Evolutionary conservation across 2,888 invertebrate species (phyloP), one percentile per base, ranked within the genome.

Genomic region (Amblyteles armatorius): DNA sequence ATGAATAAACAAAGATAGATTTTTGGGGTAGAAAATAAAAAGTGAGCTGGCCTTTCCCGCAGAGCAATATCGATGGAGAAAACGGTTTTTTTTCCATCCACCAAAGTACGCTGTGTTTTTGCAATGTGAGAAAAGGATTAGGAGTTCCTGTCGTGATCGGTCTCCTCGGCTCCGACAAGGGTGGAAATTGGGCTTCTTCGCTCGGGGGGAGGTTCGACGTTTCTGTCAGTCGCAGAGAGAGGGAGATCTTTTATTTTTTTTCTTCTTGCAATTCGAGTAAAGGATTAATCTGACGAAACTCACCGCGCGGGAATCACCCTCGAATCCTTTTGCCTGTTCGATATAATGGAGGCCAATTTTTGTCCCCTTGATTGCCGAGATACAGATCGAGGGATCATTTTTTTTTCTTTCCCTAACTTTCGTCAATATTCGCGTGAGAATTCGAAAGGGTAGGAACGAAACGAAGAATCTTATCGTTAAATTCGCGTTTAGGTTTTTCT

Each of bases 241-340:
- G 87, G 83, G 16, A 48, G 82, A 78, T 86, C 65, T 84, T 86
- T 83, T 83, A 83, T 87, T 89, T 88, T 82, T 82, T 77, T 89
- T 82, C 71, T 87, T 84, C 78, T 71, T 82, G 84, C 88, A 90
- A 92, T 92, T 90, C 89, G 92, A 92, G 91, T 92, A 92, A 93
- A 92, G 93, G 92, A 93, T 93, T 92, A 92, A 87, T 88, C 86
- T 69, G 73, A 67, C 82, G 40, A 76, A 76, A 82, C 63, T 67
- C 82, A 83, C 67, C 57, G 57, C 63, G 71, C 78, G 63, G 50
- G 82, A 68, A 72, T 78, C 77, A 78, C 67, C 48, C 79, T 71
- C n/a, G 72, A 50, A 65, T 69, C 55, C 78, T 72, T 74, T 74
- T 71, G 55, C 55, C 76, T 36, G 26, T 48, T 73, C 81, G 76